These are phyloP conservation scores for Varanus salvator DNA, from an alignment of 2,113 vertebrate species.

Conservation along the genomic window DNA sequence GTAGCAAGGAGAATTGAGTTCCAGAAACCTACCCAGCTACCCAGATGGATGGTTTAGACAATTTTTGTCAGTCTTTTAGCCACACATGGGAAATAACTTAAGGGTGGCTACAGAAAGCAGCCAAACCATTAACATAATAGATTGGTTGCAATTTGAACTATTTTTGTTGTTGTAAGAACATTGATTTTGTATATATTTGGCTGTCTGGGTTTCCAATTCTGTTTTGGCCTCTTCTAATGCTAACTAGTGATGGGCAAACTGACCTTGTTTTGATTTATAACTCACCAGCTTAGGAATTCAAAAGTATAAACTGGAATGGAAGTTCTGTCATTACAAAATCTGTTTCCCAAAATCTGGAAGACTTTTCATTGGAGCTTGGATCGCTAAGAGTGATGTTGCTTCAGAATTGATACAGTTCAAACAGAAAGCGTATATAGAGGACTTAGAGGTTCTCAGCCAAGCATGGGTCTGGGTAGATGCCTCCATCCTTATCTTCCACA, in stretches of 20 bases:
- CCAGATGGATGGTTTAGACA: not conserved
- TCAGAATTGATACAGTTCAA: not conserved
- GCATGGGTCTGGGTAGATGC: not conserved
- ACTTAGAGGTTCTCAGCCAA: not conserved
- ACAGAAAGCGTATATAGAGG: not conserved
- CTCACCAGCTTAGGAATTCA: not conserved
- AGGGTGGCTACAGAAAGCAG: not conserved
- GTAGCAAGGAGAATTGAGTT: no score
- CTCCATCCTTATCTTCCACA: not conserved
- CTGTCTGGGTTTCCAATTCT: not conserved
- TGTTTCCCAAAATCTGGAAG: not conserved
- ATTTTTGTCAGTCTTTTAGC: not conserved
- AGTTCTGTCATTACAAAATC: not conserved
- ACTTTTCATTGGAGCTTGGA: not conserved
- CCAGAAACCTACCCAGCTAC: not conserved
- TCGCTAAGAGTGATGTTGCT: not conserved
- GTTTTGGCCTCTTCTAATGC: not conserved
- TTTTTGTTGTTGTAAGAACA: not conserved
- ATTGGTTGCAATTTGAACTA: not conserved
- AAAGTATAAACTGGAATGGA: not conserved
- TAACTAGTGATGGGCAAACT: not conserved
- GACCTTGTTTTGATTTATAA: not conserved
- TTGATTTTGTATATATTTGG: not conserved
- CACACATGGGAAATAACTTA: not conserved
- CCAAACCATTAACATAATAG: not conserved